These are phyloP conservation scores for Cataglyphis rosenhaueri DNA, from an alignment of 2,888 invertebrate genomes.

Conservation along the genomic window DNA sequence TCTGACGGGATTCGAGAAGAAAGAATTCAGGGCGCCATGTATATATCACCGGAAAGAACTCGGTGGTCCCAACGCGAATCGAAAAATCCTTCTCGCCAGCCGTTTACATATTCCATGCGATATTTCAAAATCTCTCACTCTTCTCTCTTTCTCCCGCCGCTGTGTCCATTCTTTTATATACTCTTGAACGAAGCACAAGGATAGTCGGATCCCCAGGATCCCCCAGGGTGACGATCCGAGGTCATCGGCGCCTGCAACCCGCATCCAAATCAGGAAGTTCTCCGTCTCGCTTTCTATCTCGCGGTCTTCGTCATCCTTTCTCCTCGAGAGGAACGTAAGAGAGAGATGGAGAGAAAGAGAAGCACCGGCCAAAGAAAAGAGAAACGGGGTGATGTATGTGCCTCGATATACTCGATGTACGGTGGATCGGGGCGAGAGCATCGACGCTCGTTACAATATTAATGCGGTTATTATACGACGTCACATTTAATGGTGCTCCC, in stretches of 20 bases:
- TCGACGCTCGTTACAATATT: slow-evolving; percentile 76
- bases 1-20: slow-evolving; percentile 15
- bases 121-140: slow-evolving; percentile 61
- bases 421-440: slow-evolving; percentile 53
- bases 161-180: slow-evolving; percentile 53
- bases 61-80: slow-evolving; percentile 46
- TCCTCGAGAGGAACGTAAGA: slow-evolving; percentile 30
- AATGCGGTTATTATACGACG: slow-evolving; percentile 78
- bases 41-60: slow-evolving; percentile 50
- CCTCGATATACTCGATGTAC: slow-evolving; percentile 59
- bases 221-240: slow-evolving; percentile 58
- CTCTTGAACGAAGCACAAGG: slow-evolving; percentile 42
- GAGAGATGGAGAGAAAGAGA: slow-evolving; percentile 11
- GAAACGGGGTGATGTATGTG: slow-evolving; percentile 65
- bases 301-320: not conserved
- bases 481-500: slow-evolving; percentile 66
- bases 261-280: slow-evolving; percentile 62
- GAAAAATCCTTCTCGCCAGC: slow-evolving; percentile 49
- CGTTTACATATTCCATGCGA: slow-evolving; percentile 62
- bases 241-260: slow-evolving; percentile 61
- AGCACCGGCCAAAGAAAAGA: slow-evolving; percentile 42
- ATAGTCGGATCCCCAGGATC: slow-evolving; percentile 44
- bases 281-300: slow-evolving; percentile 10
- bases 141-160: slow-evolving; percentile 4
- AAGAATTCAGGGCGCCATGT: slow-evolving; percentile 49